Evolutionary conservation across 2,113 vertebrate species (phyloP), one percentile per base, ranked within the genome.

Genomic region (Chascanopsetta lugubris): DNA sequence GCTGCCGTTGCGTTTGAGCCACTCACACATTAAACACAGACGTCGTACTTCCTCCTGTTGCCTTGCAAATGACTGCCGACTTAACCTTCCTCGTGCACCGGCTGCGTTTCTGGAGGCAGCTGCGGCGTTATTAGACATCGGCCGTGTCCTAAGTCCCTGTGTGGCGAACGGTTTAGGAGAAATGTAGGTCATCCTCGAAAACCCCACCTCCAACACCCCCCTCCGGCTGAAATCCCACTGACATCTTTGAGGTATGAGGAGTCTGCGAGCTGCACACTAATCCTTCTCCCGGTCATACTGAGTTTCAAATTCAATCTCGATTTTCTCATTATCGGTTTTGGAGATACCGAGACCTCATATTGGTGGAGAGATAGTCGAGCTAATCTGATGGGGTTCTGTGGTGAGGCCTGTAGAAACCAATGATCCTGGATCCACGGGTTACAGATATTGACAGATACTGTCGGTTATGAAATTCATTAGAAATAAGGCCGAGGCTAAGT

Each of bases 251-350:
- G 82, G 79, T 82, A 84, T 82, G 82, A 84, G 69, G 85, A 82
- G 72, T 90, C 75, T 83, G n/a, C 22, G 25, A 80, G 81, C 66
- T 82, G 75, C 82, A 78, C 75, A 67, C 62, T 90, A 92, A 92
- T 90, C 91, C 87, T 86, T 83, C 87, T 86, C 82, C 69, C 67
- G 72, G 85, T 90, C 88, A 90, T 74, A 87, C 84, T 63, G 79
- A 90, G 89, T 92, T 91, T 90, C 80, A 87, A 91, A 92, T 91
- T 90, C 89, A 87, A 90, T 90, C 86, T 89, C 65, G 36, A 71
- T 90, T 91, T 90, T 89, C 88, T 89, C 89, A 91, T 91, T 88
- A 89, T 79, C 82, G 83, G 80, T 88, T 89, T 82, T 80, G 69
- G 71, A 90, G 89, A 90, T 80, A 88, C 80, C 70, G 77, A 88